Evolutionary conservation across 2,888 invertebrate genomes (phyloP), one percentile per base, ranked within the genome.

Genomic region (Mythimna vitellina): DNA sequence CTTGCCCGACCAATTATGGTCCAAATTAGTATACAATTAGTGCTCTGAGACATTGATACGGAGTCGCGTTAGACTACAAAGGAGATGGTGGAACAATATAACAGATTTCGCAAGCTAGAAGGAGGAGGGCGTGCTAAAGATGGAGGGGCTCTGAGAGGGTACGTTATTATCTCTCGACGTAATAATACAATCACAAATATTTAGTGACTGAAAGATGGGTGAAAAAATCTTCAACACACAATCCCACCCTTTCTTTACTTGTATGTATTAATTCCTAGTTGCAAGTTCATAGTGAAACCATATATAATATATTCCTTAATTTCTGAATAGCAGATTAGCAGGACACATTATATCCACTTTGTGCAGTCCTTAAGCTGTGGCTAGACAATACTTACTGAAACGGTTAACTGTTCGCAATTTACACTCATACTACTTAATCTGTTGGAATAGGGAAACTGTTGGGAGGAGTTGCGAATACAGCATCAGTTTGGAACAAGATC

Each of bases 361-460:
- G 61, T n/a, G 29, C 9, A 25, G 51, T 62, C 29, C 22, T 46
- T 62, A 75, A 62, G 57, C 57, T 53, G 51, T 6, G 46, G 57
- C 35, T 38, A 53, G 62, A 58, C 46, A 62, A 20, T 68, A 57
- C 25, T 75, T 35, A 61, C 17, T 32, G 5, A 56, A 54, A n/a
- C 22, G 12, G 29, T 42, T 38, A 51, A 38, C 38, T 51, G 49
- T 49, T 63, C 5, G 35, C 51, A 53, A 68, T 75, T 75, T 68
- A 75, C 62, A 63, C 56, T 53, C 22, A 29, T 51, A 46, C 57
- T 42, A 62, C 57, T 73, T 63, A 73, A 73, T 64, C 73, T 60
- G 51, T 65, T 65, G 1, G 42, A 42, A 42, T 7, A 64, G 57
- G 1, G 42, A 51, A 57, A 51, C 51, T 35, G 12, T 53, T 65